These are phyloP conservation scores for Ferrisia virgata DNA, from an alignment of 2,888 invertebrate genomes.

Conservation along the genomic window DNA sequence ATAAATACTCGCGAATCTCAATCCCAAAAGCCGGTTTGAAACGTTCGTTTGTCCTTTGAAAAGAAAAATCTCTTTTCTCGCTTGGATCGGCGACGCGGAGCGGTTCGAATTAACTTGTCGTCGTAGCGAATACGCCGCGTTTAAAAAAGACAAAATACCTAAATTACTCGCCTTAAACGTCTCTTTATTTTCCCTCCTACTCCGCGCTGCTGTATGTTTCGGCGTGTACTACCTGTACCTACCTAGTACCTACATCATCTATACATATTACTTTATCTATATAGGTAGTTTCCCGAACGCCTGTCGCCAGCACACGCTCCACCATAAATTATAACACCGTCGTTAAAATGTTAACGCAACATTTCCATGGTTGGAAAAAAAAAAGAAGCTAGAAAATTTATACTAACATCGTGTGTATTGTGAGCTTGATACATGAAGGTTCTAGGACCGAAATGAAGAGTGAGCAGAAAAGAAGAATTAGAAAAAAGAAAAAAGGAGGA, in stretches of 20 bases:
- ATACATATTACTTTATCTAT: neutral
- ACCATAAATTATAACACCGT: constrained; percentile 14
- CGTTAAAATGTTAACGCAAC: constrained; percentile 27
- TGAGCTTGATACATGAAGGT: neutral
- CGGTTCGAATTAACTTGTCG: constrained; percentile 19
- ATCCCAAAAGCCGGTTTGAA: neutral
- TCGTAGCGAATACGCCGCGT: neutral
- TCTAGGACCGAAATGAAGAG: neutral
- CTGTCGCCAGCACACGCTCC: neutral
- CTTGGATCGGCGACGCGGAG: neutral
- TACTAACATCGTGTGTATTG: neutral
- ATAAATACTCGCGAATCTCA: neutral
- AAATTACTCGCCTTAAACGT: constrained; percentile 2
- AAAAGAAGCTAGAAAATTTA: neutral
- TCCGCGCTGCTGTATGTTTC: neutral
- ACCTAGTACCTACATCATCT: neutral
- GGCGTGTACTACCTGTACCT: neutral
- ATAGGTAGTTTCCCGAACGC: neutral
- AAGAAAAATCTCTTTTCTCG: neutral
- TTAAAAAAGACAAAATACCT: constrained; percentile 23
- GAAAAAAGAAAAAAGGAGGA: too few species aligned
- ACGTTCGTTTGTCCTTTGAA: neutral
- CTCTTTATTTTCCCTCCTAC: neutral
- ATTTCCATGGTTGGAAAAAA: neutral
- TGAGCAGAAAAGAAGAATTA: neutral